Evolutionary conservation across 2,113 vertebrate species (phyloP).

Genomic region (Triplophysa dalaica): DNA sequence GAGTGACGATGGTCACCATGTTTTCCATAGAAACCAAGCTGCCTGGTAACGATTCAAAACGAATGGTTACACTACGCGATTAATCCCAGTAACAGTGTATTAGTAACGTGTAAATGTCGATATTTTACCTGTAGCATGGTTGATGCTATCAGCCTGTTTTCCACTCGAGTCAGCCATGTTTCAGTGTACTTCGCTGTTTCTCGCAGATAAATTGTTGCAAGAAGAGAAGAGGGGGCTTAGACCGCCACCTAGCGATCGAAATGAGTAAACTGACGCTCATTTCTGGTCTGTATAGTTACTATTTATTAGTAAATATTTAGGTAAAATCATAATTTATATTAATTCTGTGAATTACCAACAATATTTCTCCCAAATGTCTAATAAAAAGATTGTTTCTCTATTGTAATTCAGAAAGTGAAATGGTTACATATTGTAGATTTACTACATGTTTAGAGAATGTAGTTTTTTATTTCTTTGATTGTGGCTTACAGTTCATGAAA

Average conservation of each 20-base stretch:
- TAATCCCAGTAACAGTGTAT: not conserved
- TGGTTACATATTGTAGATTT: too few species aligned
- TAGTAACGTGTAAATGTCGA: not conserved
- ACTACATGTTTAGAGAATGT: too few species aligned
- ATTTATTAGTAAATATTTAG: too few species aligned
- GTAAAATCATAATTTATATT: too few species aligned
- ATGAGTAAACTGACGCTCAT: not conserved
- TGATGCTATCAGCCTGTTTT: conserved; percentile 55
- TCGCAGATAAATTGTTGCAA: not conserved
- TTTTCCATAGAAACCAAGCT: not conserved
- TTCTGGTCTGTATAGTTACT: too few species aligned
- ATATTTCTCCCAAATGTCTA: too few species aligned
- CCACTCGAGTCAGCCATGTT: conserved; percentile 75
- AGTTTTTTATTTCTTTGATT: too few species aligned
- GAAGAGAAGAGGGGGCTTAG: not conserved
- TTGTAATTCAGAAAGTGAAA: too few species aligned
- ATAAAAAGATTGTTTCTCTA: too few species aligned
- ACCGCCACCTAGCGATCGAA: conserved; percentile 50
- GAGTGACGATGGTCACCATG: not conserved
- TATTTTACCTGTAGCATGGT: conserved; percentile 40
- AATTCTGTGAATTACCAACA: too few species aligned
- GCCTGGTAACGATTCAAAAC: not conserved
- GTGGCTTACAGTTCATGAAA: too few species aligned
- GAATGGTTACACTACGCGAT: not conserved
- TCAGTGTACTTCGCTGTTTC: conserved; percentile 43